Evolutionary conservation across 2,888 invertebrate species (phyloP).

Genomic region (Lithosia quadra): DNA sequence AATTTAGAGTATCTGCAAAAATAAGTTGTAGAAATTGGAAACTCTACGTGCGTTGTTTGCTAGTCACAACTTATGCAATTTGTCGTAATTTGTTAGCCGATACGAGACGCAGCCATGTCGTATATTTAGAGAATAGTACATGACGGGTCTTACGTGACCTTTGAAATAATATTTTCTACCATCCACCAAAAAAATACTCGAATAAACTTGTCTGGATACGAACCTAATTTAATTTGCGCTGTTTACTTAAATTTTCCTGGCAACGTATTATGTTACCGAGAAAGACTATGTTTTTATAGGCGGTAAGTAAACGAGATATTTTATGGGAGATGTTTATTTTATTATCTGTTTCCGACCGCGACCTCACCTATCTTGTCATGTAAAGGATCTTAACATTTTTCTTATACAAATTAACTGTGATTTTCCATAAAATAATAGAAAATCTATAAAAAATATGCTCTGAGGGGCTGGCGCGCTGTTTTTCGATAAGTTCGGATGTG

Average conservation of each 20-base stretch:
- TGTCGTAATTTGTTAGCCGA: background rate
- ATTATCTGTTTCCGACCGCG: slow-evolving; percentile 2
- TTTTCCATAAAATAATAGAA: too few species aligned
- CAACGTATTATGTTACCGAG: background rate
- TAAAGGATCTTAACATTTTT: background rate
- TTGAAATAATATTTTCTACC: slow-evolving; percentile 5
- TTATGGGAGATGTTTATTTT: slow-evolving; percentile 2
- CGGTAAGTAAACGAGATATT: slow-evolving; percentile 9
- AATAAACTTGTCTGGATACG: background rate
- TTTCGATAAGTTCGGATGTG: too few species aligned
- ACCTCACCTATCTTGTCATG: background rate
- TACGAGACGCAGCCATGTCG: background rate
- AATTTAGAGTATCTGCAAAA: background rate
- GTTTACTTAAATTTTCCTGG: background rate
- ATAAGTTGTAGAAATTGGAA: background rate
- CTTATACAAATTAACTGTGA: background rate
- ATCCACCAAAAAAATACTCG: background rate
- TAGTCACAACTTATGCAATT: background rate
- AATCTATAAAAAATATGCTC: too few species aligned
- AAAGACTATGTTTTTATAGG: slow-evolving; percentile 9
- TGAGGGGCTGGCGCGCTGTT: too few species aligned
- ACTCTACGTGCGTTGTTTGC: background rate
- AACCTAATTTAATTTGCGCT: background rate
- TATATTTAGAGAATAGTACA: background rate
- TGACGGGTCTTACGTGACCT: background rate